A percentile compares a stretch with the other conserved stretches of the same genome.
phyloP scores from a whole-genome alignment of 1,140 invertebrate genomes.

The Drosophila jambulina region DNA sequence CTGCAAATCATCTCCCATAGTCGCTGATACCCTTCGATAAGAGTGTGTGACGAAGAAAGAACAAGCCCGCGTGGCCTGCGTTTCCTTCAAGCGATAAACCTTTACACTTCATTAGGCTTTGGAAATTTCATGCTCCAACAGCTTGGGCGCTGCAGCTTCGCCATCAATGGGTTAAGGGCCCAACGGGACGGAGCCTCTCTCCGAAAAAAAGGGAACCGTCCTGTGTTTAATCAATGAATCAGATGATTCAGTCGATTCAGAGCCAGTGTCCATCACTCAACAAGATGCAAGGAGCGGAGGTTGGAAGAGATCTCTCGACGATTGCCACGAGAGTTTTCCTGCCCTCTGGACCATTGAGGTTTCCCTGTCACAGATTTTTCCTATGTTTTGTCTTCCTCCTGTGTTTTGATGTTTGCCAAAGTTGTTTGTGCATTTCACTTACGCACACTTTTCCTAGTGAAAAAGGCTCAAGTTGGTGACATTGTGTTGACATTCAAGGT shows the following conservation, averaged over 20 bases:
- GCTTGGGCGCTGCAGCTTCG: slow-evolving; percentile 53
- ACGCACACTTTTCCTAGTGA: slow-evolving; percentile 44
- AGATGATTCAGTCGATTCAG: slow-evolving; percentile 72
- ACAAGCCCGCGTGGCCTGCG: slow-evolving; percentile 31
- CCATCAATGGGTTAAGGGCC: slow-evolving; percentile 69
- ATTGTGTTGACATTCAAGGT: slow-evolving; percentile 70
- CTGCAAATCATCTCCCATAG: not conserved
- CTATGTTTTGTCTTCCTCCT: slow-evolving; percentile 10
- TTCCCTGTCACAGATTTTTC: not conserved
- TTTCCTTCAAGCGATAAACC: slow-evolving; percentile 76
- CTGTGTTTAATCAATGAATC: slow-evolving; percentile 81
- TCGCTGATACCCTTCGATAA: not conserved
- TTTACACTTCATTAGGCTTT: slow-evolving; percentile 80
- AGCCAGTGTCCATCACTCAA: slow-evolving; percentile 62
- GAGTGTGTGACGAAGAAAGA: slow-evolving; percentile 20
- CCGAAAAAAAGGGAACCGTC: slow-evolving; percentile 20
- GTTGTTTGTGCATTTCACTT: slow-evolving; percentile 61
- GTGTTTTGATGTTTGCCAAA: slow-evolving; percentile 53
- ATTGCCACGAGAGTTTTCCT: slow-evolving; percentile 36
- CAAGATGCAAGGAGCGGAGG: slow-evolving; percentile 53
- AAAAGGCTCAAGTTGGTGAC: slow-evolving; percentile 31
- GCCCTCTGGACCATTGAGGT: slow-evolving; percentile 16
- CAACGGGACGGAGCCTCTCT: slow-evolving; percentile 10
- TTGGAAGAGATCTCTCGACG: slow-evolving; percentile 16
- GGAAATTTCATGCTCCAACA: slow-evolving; percentile 80